A percentile compares a stretch with the other conserved stretches of the same genome.
phyloP scores from a whole-genome alignment of 2,113 vertebrate species.

The Microcebus jonahi region DNA sequence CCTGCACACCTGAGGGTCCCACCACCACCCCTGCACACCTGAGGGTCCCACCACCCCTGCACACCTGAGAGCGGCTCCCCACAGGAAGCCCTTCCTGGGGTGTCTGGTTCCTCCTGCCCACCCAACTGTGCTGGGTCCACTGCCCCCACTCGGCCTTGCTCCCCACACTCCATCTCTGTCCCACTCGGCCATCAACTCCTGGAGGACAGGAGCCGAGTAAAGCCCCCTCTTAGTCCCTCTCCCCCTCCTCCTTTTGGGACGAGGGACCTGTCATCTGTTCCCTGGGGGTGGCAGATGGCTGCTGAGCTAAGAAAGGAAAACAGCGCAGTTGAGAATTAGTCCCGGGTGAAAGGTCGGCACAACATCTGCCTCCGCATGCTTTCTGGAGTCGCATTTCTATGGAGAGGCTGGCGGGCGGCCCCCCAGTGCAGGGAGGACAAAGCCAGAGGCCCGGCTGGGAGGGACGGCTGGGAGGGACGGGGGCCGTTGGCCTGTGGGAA shows the following conservation, averaged over 20 bases:
- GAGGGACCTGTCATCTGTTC: conserved; percentile 76
- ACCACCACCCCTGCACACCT: too few relatives aligned
- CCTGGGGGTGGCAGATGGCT: conserved; percentile 92
- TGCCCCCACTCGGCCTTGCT: not conserved
- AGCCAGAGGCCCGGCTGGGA: conserved; percentile 29
- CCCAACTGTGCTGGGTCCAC: fast-evolving
- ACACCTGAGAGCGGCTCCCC: not conserved
- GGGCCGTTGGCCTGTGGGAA: not conserved
- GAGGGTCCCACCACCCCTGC: too few relatives aligned
- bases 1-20: too few relatives aligned
- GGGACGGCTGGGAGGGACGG: not conserved
- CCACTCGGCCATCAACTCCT: not conserved
- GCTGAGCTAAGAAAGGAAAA: conserved; percentile 89
- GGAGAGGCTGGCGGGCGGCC: conserved; percentile 58
- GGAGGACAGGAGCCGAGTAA: not conserved
- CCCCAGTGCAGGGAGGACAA: conserved; percentile 65
- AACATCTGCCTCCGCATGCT: conserved; percentile 93
- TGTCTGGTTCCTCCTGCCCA: not conserved
- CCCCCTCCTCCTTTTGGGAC: not conserved
- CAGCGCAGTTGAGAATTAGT: conserved; percentile 89
- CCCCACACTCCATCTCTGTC: not conserved
- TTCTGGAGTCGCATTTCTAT: conserved; percentile 87
- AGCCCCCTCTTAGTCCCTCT: not conserved
- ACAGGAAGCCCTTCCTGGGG: too few relatives aligned
- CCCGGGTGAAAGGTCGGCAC: conserved; percentile 92